These are phyloP conservation scores for Arbacia lixula DNA, from an alignment of 53 echinoderm and acorn worm genomes.

Conservation along the genomic window DNA sequence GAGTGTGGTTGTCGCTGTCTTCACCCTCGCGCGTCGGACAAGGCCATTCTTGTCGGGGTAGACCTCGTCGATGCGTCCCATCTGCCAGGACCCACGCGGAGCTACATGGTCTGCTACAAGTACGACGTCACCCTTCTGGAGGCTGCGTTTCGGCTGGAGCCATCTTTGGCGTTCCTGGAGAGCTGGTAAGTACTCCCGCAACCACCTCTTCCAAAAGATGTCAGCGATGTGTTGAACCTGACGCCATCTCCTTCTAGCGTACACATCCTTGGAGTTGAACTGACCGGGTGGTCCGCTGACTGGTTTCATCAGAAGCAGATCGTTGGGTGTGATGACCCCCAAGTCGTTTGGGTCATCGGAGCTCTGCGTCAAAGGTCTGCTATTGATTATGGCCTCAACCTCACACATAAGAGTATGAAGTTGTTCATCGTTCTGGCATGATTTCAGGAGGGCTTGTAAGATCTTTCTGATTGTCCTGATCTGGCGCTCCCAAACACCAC, in stretches of 20 bases:
- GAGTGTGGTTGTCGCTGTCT: neutral
- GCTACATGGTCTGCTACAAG: constrained; percentile 41
- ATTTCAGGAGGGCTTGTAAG: constrained; percentile 28
- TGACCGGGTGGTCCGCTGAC: neutral
- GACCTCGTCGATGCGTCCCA: constrained; percentile 18
- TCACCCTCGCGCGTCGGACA: constrained; percentile 45
- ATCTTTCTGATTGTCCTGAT: constrained; percentile 43
- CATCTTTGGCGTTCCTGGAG: constrained; percentile 58
- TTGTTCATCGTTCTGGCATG: constrained; percentile 45
- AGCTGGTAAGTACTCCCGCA: constrained; percentile 47
- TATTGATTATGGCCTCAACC: constrained; percentile 60
- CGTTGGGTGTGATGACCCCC: neutral
- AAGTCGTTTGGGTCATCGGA: constrained; percentile 39
- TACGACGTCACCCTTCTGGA: constrained; percentile 50
- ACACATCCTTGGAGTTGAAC: constrained; percentile 33
- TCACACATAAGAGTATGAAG: constrained; percentile 65
- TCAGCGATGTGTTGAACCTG: constrained; percentile 63
- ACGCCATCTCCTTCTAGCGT: constrained; percentile 53
- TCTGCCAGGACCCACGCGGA: constrained; percentile 34
- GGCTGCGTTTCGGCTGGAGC: constrained; percentile 15
- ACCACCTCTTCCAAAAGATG: constrained; percentile 65
- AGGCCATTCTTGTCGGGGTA: constrained; percentile 22
- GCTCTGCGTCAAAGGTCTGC: constrained; percentile 51
- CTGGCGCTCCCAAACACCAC: constrained; percentile 53
- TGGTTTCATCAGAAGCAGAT: neutral